Conservation (phyloP, 2,888 invertebrate genomes). For the Tenodera sinensis region DNA sequence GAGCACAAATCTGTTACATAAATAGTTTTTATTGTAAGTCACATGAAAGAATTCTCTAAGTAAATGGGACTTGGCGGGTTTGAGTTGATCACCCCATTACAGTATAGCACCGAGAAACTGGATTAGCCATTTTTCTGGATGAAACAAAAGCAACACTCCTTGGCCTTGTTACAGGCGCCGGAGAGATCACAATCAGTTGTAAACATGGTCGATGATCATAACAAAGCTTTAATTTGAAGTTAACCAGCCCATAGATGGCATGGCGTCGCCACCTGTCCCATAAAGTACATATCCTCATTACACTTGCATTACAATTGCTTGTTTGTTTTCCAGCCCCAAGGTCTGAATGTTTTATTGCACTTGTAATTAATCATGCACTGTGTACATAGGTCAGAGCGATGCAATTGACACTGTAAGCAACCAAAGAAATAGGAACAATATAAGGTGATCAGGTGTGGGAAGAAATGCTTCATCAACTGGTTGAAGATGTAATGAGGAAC, state of each 20-base stretch:
- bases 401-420: neutral
- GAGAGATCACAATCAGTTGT: neutral
- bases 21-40: too few relatives aligned
- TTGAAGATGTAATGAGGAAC: neutral
- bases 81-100: too few relatives aligned
- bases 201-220: neutral
- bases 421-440: neutral
- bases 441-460: neutral
- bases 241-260: neutral
- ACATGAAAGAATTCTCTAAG: too few relatives aligned
- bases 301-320: neutral
- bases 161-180: neutral
- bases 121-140: too few relatives aligned
- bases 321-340: neutral
- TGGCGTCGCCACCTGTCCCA: neutral
- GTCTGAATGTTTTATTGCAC: neutral
- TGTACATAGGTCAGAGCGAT: neutral
- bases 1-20: too few relatives aligned
- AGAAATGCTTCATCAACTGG: neutral
- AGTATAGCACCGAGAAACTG: too few relatives aligned
- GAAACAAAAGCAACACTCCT: too few relatives aligned
- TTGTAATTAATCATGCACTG: neutral
- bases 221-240: neutral
- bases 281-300: neutral
- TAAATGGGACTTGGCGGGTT: too few relatives aligned